Evolutionary conservation across 2,113 vertebrate genomes (phyloP).

Genomic region (Raja brachyura): DNA sequence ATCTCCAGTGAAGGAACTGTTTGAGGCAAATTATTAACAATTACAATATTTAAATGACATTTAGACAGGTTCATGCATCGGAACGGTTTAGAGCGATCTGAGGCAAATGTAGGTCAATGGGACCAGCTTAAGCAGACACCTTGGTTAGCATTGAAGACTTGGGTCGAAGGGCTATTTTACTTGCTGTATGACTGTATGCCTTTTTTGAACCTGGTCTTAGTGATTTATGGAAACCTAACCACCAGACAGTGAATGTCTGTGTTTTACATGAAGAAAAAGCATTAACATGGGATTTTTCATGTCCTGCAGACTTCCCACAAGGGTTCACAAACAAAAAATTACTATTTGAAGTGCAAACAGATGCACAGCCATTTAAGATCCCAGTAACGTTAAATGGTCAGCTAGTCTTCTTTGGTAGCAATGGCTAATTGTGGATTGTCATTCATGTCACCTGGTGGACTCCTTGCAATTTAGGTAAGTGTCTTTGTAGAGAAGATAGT

Average conservation of each 20-base stretch:
- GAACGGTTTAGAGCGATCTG: no score
- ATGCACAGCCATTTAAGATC: neutral
- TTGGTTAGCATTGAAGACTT: no score
- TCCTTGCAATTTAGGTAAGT: neutral
- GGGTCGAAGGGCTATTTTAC: no score
- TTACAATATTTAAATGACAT: no score
- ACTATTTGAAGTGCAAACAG: neutral
- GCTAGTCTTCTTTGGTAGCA: neutral
- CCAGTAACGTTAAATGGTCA: neutral
- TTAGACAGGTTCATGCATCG: no score
- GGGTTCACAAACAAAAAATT: neutral
- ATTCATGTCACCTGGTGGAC: neutral
- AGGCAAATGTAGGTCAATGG: no score
- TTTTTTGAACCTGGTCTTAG: no score
- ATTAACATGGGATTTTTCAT: neutral
- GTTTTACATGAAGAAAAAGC: neutral
- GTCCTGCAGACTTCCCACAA: neutral
- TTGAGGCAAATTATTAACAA: no score
- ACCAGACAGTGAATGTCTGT: neutral
- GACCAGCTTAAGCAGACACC: no score
- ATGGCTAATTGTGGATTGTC: neutral
- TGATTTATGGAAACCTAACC: neutral
- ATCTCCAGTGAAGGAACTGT: neutral
- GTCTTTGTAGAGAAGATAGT: neutral
- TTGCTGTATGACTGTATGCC: no score